Conservation (phyloP, 2,113 vertebrate genomes). For the Mus pahari region DNA sequence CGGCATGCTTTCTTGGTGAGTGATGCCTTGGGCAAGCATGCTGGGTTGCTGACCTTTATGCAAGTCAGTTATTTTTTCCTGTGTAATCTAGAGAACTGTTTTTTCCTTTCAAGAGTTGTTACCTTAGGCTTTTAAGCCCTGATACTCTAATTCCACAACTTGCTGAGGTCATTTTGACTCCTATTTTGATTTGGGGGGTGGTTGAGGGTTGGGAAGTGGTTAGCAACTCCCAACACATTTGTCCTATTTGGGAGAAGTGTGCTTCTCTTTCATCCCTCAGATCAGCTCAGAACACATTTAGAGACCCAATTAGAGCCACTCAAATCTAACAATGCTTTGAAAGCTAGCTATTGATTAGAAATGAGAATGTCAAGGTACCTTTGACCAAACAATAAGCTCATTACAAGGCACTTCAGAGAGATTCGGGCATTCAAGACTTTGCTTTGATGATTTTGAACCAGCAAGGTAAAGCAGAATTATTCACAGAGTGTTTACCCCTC, state of each 20-base stretch:
- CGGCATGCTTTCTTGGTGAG: constrained; percentile 31
- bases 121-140: constrained; percentile 35
- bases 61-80: constrained; percentile 58
- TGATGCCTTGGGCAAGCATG: constrained; percentile 26
- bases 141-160: constrained; percentile 4
- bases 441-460: constrained; percentile 76
- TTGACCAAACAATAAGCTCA: constrained; percentile 78
- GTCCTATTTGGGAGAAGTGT: background rate
- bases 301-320: constrained; percentile 73
- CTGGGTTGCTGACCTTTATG: constrained; percentile 40
- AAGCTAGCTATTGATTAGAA: constrained; percentile 78
- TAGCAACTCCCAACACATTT: background rate
- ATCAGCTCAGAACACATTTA: constrained; percentile 51
- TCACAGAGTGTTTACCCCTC: constrained; percentile 44
- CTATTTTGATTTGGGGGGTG: background rate
- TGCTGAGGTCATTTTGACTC: constrained; percentile 46
- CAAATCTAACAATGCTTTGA: constrained; percentile 74
- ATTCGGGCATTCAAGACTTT: constrained; percentile 69
- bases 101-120: constrained; percentile 46
- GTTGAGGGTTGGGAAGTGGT: background rate
- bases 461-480: constrained; percentile 53
- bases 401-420: constrained; percentile 78
- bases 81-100: constrained; percentile 43
- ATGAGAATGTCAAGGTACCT: constrained; percentile 78
- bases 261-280: constrained; percentile 54